Percentiles rank a stretch among this genome's conserved stretches.
Evolutionary conservation across 1,140 invertebrate genomes (phyloP).

Genomic region (Apis laboriosa): DNA sequence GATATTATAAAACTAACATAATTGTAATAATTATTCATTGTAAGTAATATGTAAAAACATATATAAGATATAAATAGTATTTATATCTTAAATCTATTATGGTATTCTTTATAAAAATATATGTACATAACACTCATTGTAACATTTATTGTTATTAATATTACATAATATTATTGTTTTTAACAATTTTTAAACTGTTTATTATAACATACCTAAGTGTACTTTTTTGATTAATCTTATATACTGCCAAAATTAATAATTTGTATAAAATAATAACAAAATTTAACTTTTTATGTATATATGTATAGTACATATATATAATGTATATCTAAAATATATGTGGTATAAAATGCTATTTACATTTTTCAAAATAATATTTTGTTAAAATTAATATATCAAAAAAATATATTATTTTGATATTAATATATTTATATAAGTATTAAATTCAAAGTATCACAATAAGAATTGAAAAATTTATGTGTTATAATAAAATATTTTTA

Average conservation of each 20-base stretch:
- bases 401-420: background rate
- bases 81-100: background rate
- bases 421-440: slow-evolving; percentile 18
- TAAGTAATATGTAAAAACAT: background rate
- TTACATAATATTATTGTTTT: too few relatives aligned
- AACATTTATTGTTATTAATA: background rate
- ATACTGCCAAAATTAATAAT: slow-evolving; percentile 20
- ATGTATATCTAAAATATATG: slow-evolving; percentile 14
- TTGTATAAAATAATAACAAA: slow-evolving; percentile 24
- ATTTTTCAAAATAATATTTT: slow-evolving; percentile 58
- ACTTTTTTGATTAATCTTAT: slow-evolving; percentile 21
- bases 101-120: too few relatives aligned
- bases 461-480: background rate
- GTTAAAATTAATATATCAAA: background rate
- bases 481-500: slow-evolving; percentile 6
- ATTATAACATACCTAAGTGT: background rate
- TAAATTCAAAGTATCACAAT: slow-evolving; percentile 14
- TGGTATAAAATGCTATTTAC: slow-evolving; percentile 36
- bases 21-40: background rate
- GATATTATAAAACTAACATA: background rate
- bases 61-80: background rate
- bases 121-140: background rate
- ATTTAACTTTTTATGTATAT: slow-evolving; percentile 47
- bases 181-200: background rate
- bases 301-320: slow-evolving; percentile 1